A percentile compares a stretch with the other conserved stretches of the same genome.
phyloP scores from a whole-genome alignment of 2,888 invertebrate species.

The Sesia bembeciformis region DNA sequence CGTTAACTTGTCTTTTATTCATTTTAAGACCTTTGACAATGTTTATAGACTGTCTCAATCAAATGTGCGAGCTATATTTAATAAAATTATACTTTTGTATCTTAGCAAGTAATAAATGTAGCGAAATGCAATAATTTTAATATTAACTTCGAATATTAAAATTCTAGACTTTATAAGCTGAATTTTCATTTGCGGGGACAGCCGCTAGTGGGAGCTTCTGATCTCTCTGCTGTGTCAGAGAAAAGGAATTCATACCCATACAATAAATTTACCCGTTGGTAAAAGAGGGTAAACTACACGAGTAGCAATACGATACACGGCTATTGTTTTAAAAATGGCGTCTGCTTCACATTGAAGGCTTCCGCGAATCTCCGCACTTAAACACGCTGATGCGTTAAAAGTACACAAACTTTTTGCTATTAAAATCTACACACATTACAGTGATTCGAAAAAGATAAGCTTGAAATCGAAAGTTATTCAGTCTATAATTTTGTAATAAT shows the following conservation, averaged over 20 bases:
- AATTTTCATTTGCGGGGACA: neutral
- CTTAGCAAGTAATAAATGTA: conserved; percentile 8
- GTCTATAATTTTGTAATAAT: neutral
- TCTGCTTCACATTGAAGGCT: conserved; percentile 12
- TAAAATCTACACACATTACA: neutral
- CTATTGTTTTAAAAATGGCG: neutral
- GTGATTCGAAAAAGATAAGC: no score
- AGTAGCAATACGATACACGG: conserved; percentile 1
- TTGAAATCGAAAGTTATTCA: neutral
- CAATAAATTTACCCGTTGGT: conserved; percentile 1
- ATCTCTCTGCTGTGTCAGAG: conserved; percentile 68
- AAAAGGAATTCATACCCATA: conserved; percentile 54
- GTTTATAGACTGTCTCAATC: no score
- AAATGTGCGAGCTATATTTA: neutral
- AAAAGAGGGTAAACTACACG: conserved; percentile 10
- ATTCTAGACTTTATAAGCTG: neutral
- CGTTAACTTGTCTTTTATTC: no score
- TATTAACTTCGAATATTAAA: no score
- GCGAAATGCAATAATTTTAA: conserved; percentile 13
- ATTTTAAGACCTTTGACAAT: no score
- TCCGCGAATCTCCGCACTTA: neutral
- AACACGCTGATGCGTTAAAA: neutral
- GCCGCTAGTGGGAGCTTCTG: conserved; percentile 44
- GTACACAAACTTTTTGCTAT: neutral
- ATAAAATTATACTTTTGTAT: neutral